Conservation (phyloP, 53 echinoderm and acorn worm species). For the Paracentrotus lividus region DNA sequence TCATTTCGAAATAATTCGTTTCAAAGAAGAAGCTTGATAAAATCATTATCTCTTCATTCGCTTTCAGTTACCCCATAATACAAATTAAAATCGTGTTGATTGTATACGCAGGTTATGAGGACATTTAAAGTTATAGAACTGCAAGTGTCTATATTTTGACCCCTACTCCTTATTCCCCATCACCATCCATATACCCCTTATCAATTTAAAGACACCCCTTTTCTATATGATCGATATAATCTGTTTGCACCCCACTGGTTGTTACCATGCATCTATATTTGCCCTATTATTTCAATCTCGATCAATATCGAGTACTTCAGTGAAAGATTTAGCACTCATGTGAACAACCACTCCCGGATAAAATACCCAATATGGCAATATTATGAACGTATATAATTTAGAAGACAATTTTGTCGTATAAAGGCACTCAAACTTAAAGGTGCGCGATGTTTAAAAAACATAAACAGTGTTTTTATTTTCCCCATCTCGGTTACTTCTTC, state of each 20-base stretch:
- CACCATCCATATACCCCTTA: not conserved
- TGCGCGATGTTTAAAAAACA: no score
- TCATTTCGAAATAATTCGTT: no score
- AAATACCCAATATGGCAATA: no score
- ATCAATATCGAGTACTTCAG: slow-evolving; percentile 22
- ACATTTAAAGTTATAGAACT: not conserved
- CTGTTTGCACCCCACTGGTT: slow-evolving; percentile 53
- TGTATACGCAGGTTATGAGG: not conserved
- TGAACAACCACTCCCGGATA: not conserved
- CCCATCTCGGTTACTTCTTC: not conserved
- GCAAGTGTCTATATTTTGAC: not conserved
- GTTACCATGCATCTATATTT: slow-evolving; percentile 48
- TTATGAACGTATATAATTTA: no score
- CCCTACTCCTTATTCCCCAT: not conserved
- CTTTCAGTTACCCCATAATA: not conserved
- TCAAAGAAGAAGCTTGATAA: no score
- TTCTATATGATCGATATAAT: slow-evolving; percentile 18
- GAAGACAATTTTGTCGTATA: no score
- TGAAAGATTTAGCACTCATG: not conserved
- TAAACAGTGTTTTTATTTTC: not conserved
- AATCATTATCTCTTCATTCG: not conserved
- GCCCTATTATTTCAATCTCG: not conserved
- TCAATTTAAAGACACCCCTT: not conserved
- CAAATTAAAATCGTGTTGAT: not conserved
- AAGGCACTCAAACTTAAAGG: no score